A percentile compares a stretch with the other conserved stretches of the same genome.
These are phyloP conservation scores for Pogonocichla stellata DNA, from an alignment of 2,113 vertebrate genomes.

Conservation along the genomic window DNA sequence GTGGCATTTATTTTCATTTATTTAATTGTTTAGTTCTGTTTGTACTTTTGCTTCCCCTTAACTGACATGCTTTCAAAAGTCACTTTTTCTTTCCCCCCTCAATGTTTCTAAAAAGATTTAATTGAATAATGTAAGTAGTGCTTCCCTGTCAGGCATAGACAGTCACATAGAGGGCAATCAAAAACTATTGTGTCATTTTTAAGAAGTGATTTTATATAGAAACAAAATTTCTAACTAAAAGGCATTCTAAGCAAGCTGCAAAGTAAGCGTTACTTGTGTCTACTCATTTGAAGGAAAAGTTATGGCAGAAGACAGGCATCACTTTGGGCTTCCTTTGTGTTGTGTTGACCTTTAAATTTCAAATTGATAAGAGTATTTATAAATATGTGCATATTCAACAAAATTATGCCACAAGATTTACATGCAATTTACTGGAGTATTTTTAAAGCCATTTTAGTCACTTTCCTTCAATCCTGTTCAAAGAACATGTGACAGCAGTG, in stretches of 20 bases:
- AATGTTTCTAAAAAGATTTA: neutral
- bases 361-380: neutral
- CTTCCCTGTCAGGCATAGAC: neutral
- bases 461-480: neutral
- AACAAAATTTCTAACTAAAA: neutral
- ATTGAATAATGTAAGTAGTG: neutral
- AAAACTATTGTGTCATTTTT: neutral
- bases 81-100: neutral
- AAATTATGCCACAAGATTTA: neutral
- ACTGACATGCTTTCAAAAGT: neutral
- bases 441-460: neutral
- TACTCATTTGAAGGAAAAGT: neutral
- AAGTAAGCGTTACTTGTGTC: neutral
- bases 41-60: neutral
- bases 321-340: neutral
- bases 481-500: neutral
- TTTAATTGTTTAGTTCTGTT: neutral
- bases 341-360: neutral
- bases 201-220: neutral
- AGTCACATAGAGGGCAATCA: neutral
- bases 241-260: neutral
- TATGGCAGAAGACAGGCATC: neutral
- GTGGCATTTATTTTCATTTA: neutral
- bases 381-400: neutral
- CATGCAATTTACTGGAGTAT: neutral